phyloP scores from a whole-genome alignment of 1,140 invertebrate species.

The Apis cerana region DNA sequence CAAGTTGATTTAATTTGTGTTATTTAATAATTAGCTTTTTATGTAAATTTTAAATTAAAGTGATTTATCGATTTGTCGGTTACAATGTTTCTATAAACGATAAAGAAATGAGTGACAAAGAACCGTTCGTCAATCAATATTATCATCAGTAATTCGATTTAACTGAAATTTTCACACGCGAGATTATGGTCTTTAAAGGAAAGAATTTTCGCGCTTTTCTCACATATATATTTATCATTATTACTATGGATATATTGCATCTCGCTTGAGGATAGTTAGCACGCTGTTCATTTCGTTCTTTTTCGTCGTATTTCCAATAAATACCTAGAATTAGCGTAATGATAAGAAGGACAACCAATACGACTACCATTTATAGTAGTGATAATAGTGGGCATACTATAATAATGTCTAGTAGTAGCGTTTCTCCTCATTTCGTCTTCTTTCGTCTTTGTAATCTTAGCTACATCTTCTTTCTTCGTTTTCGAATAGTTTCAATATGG shows the following conservation, averaged over 20 bases:
- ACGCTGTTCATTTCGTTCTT: conserved; percentile 56
- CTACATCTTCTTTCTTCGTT: conserved; percentile 57
- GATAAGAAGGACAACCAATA: conserved; percentile 76
- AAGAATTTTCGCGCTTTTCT: not conserved
- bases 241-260: not conserved
- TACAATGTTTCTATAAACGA: not conserved
- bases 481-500: conserved; percentile 78
- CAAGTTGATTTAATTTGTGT: not conserved
- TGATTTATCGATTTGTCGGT: not conserved
- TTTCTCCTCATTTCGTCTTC: conserved; percentile 54
- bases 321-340: conserved; percentile 74
- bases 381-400: conserved; percentile 76
- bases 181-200: not conserved
- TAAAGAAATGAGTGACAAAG: conserved; percentile 40
- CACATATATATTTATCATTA: not conserved
- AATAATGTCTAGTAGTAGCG: conserved; percentile 75
- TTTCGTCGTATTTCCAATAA: conserved; percentile 70
- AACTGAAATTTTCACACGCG: not conserved
- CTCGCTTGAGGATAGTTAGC: conserved; percentile 69
- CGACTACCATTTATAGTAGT: conserved; percentile 75
- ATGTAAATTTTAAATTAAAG: not conserved
- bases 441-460: conserved; percentile 53
- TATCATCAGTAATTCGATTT: not conserved
- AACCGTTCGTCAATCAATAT: conserved; percentile 44
- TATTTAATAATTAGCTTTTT: not conserved